phyloP scores from a whole-genome alignment of 2,888 invertebrate genomes.

The Caenorhabditis zanzibari region DNA sequence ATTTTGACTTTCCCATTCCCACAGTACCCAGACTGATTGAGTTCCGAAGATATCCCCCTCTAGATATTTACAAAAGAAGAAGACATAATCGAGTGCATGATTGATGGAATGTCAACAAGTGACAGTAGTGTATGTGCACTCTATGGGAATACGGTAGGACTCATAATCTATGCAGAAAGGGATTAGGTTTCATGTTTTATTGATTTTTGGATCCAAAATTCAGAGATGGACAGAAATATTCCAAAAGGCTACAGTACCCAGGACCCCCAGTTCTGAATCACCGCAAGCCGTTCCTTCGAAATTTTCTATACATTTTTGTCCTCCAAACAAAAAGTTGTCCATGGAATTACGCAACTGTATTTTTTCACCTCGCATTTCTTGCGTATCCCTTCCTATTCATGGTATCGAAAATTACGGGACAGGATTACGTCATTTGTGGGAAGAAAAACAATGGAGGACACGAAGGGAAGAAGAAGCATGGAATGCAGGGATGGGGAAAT shows the following conservation, averaged over 20 bases:
- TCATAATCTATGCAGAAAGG: too few relatives aligned
- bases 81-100: conserved; percentile 53
- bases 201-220: too few relatives aligned
- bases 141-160: not conserved
- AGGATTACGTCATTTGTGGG: conserved; percentile 32
- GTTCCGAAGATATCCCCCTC: not conserved
- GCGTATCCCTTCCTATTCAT: not conserved
- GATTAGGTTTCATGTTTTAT: too few relatives aligned
- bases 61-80: conserved; percentile 39
- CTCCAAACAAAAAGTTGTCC: not conserved
- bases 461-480: conserved; percentile 12
- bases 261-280: not conserved
- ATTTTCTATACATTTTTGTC: not conserved
- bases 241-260: not conserved
- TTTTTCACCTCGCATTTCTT: not conserved
- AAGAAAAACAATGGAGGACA: conserved; percentile 12
- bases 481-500: not conserved
- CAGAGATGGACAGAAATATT: not conserved
- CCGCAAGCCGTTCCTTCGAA: conserved; percentile 7
- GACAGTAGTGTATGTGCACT: conserved; percentile 32
- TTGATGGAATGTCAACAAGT: conserved; percentile 62
- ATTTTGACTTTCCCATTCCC: too few relatives aligned
- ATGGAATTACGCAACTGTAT: not conserved
- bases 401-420: not conserved
- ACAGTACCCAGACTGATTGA: not conserved